A percentile compares a stretch with the other conserved stretches of the same genome.
phyloP scores from a whole-genome alignment of 2,797 vertebrate species.

The Pelochelys cantorii region DNA sequence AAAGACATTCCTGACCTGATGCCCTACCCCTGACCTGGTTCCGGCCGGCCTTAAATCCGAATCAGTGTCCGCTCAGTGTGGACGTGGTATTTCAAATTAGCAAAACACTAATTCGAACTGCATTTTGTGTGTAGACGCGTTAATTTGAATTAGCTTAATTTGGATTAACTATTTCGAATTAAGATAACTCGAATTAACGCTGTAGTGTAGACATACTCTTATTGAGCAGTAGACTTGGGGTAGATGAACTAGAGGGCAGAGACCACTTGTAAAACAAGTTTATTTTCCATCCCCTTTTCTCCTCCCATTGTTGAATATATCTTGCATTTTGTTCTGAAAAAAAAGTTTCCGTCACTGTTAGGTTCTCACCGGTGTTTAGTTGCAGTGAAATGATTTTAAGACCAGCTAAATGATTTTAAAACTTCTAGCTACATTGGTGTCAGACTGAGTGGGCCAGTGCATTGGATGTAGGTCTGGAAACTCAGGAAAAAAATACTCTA shows the following conservation, averaged over 20 bases:
- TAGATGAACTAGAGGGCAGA: not conserved
- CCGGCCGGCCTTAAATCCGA: no score
- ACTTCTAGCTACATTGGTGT: not conserved
- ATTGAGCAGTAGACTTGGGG: not conserved
- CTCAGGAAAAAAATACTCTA: fast-evolving
- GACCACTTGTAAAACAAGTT: not conserved
- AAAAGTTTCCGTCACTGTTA: conserved; percentile 8
- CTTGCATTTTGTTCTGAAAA: conserved; percentile 14
- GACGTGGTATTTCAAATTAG: no score
- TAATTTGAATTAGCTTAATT: no score
- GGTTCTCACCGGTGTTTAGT: not conserved
- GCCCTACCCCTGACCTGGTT: no score
- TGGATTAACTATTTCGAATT: no score
- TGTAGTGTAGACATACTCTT: no score
- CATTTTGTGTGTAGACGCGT: no score
- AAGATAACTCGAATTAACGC: no score
- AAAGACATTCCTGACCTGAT: no score
- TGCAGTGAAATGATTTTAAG: not conserved
- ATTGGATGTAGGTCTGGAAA: not conserved
- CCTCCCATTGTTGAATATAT: not conserved
- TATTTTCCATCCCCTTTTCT: conserved; percentile 8
- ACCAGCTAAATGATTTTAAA: fast-evolving
- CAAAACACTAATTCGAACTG: no score
- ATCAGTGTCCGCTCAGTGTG: no score
- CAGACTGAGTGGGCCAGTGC: not conserved